Evolutionary conservation across 2,888 invertebrate species (phyloP).

Genomic region (Noctuana brunneofusca): DNA sequence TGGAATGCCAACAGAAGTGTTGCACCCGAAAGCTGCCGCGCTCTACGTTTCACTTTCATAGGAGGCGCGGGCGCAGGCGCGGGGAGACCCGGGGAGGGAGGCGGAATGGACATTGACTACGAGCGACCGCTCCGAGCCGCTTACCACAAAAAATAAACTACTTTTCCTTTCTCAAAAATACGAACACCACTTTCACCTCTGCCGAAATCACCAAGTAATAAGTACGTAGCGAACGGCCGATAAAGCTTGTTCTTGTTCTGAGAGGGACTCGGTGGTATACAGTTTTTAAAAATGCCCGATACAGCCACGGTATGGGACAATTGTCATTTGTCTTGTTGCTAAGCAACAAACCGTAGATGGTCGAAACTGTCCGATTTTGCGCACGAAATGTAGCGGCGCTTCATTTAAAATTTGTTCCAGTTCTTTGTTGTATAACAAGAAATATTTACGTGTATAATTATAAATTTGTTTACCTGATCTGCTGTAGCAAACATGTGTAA

Average conservation of each 20-base stretch:
- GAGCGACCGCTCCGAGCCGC: conserved; percentile 68
- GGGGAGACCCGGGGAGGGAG: conserved; percentile 17
- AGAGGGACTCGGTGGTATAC: not conserved
- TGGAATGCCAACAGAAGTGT: conserved; percentile 27
- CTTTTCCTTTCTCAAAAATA: conserved; percentile 80
- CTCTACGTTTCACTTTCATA: conserved; percentile 70
- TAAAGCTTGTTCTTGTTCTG: conserved; percentile 7
- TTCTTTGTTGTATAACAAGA: no score
- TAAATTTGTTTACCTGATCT: no score
- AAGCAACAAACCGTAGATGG: no score
- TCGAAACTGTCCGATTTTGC: not conserved
- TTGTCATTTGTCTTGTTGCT: no score
- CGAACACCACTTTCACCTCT: conserved; percentile 78
- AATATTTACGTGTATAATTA: no score
- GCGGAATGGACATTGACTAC: conserved; percentile 39
- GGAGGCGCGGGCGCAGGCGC: conserved; percentile 13
- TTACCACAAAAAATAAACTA: conserved; percentile 74
- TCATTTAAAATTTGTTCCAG: no score
- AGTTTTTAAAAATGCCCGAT: not conserved
- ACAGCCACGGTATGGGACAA: not conserved
- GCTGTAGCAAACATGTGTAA: no score
- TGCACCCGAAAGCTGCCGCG: conserved; percentile 47
- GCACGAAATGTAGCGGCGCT: no score
- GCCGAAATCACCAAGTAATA: conserved; percentile 62
- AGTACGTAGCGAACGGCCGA: conserved; percentile 46